Percentiles rank a stretch among this genome's conserved stretches.
Conservation (phyloP, 2,797 vertebrate genomes). For the Caiman crocodilus region DNA sequence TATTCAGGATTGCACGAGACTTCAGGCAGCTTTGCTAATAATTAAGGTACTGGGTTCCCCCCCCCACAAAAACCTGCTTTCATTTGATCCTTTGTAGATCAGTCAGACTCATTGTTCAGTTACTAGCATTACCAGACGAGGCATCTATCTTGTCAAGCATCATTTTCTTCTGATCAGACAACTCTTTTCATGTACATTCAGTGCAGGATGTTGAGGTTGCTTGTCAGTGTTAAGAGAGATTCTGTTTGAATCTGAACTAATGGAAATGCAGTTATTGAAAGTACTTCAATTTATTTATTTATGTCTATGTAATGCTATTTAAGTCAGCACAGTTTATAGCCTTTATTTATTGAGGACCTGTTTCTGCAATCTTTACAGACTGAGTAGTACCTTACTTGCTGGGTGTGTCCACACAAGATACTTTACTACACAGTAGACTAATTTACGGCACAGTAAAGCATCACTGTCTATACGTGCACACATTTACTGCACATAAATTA, state of each 20-base stretch:
- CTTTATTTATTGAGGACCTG: neutral
- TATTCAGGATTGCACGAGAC: neutral
- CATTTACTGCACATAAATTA: too few relatives aligned
- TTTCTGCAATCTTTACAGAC: neutral
- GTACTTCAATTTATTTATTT: neutral
- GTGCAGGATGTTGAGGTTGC: neutral
- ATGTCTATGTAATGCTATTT: neutral
- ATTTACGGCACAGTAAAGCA: too few relatives aligned
- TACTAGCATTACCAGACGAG: accelerated
- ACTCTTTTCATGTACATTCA: neutral
- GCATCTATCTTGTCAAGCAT: accelerated
- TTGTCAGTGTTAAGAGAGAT: neutral
- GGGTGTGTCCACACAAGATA: too few relatives aligned
- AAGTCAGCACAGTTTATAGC: neutral
- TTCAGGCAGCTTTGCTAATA: slow-evolving; percentile 12
- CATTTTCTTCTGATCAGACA: neutral
- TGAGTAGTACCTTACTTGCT: neutral
- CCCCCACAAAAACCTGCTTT: neutral
- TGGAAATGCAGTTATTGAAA: neutral
- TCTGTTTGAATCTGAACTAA: neutral
- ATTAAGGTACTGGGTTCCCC: slow-evolving; percentile 31
- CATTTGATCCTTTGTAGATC: neutral
- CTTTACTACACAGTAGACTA: too few relatives aligned
- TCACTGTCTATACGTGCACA: too few relatives aligned
- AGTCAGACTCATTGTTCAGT: too few relatives aligned